Base-by-base conservation (phyloP, 64 coral and sea anemone genomes). In the Montipora cactus region DNA sequence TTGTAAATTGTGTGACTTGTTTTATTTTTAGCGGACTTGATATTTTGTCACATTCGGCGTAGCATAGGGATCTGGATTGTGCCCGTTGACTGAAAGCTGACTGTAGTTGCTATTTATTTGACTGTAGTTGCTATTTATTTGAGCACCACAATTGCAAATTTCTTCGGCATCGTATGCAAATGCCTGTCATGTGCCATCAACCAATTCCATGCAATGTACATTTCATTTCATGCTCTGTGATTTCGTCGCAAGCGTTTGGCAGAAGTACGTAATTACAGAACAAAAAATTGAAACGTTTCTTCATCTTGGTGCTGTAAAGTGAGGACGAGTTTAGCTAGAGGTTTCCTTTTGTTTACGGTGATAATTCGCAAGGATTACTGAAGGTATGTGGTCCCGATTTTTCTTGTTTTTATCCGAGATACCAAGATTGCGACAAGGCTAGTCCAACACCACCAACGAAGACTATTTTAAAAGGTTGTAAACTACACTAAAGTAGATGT, bases 141-240 rank as follows among this genome's bases (percentile, higher is more conserved):
- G 37, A 37, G 37, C 37, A 37, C 37, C 37, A 37, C 37, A 57
- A 5, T 57, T 57, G 53, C 53, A 57, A 8, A 57, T 1, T 57
- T 57, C 11, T 57, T 85, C 37, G 58, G 3, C 44, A 69, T 18
- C 9, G 8, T 83, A 85, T 85, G 82, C 82, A 85, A 85, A 85
- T 85, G 37, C 70, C 0, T 47, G 7, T 8, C 6, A 11, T 20
- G 45, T 70, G 2, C 16, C 13, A 67, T 16, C 12, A 16, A 71
- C 18, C 8, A 18, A 47, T 6, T 19, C 62, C 48, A 71, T 71
- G 21, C 59, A 12, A 70, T 13, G 19, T 13, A 13, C 45, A 69
- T 16, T 85, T 71, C 47, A 69, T 16, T 85, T 70, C 45, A 85
- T 66, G 82, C 62, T 85, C 2, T 67, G 8, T 85, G 82, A 70